These are phyloP conservation scores for Trissolcus basalis DNA, from an alignment of 1,140 invertebrate species.

Conservation along the genomic window DNA sequence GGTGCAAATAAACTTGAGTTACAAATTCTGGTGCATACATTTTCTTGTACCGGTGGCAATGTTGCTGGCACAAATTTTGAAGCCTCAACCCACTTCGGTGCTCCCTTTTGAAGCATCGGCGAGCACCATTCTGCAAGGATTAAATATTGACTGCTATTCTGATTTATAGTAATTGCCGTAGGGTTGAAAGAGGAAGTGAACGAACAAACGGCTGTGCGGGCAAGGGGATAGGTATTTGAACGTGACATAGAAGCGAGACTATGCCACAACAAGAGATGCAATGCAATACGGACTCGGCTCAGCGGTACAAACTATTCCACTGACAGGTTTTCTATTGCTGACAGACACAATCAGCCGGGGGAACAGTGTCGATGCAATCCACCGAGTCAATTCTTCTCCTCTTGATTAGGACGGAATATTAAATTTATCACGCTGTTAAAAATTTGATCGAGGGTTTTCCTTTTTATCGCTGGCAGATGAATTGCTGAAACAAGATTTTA, in stretches of 20 bases:
- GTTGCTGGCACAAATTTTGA: constrained; percentile 65
- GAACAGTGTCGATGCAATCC: constrained; percentile 62
- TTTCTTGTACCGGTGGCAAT: constrained; percentile 72
- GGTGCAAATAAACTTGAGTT: background rate
- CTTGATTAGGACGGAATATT: too few relatives aligned
- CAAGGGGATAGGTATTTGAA: constrained; percentile 52
- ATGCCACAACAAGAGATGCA: constrained; percentile 45
- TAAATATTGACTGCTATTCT: constrained; percentile 76
- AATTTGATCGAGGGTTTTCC: too few relatives aligned
- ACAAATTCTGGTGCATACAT: constrained; percentile 61
- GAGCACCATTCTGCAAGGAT: constrained; percentile 73
- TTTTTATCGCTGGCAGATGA: background rate
- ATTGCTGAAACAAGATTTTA: constrained; percentile 51
- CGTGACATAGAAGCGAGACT: constrained; percentile 50
- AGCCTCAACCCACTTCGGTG: constrained; percentile 39
- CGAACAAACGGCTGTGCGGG: constrained; percentile 33
- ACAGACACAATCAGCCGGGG: constrained; percentile 69
- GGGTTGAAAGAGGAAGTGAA: constrained; percentile 55
- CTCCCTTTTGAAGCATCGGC: constrained; percentile 62
- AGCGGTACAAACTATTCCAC: constrained; percentile 66
- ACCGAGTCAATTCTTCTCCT: too few relatives aligned
- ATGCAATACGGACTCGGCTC: constrained; percentile 45
- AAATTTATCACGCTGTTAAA: too few relatives aligned
- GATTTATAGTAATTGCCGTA: constrained; percentile 75
- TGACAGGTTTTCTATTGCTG: constrained; percentile 67